A percentile compares a stretch with the other conserved stretches of the same genome.
Evolutionary conservation across 1,140 invertebrate species (phyloP).

Genomic region (Eubasilissa regina): DNA sequence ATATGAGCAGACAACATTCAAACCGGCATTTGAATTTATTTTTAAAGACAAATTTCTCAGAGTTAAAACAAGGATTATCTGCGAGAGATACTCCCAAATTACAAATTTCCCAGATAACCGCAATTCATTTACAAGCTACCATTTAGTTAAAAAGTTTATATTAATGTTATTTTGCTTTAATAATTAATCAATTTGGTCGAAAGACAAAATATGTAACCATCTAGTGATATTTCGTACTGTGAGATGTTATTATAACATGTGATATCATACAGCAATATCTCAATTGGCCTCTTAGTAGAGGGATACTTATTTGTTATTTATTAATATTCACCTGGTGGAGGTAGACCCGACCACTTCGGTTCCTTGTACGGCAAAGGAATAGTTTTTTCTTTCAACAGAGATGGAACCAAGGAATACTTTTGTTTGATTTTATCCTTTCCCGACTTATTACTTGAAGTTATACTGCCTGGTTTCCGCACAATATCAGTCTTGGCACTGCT

Average conservation of each 20-base stretch:
- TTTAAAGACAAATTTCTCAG: background rate
- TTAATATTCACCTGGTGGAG: constrained; percentile 67
- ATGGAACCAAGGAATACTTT: constrained; percentile 59
- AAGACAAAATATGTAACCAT: too few species aligned
- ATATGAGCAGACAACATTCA: background rate
- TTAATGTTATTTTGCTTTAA: too few species aligned
- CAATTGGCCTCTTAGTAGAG: too few species aligned
- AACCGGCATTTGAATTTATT: background rate
- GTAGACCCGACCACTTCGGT: constrained; percentile 83
- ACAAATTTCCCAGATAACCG: too few species aligned
- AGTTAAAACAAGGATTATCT: too few species aligned
- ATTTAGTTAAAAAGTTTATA: too few species aligned
- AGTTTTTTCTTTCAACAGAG: constrained; percentile 64
- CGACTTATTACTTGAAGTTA: constrained; percentile 50
- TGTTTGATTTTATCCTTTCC: constrained; percentile 6
- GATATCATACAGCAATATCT: too few species aligned
- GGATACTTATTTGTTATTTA: constrained; percentile 54
- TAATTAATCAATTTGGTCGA: too few species aligned
- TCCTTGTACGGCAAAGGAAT: constrained; percentile 79
- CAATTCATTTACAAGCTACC: too few species aligned
- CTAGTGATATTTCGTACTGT: too few species aligned
- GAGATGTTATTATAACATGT: too few species aligned
- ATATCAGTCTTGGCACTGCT: background rate
- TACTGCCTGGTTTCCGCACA: constrained; percentile 51
- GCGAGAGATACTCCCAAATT: too few species aligned